phyloP scores from a whole-genome alignment of 2,113 vertebrate species.

The Ivindomyrus marchei region DNA sequence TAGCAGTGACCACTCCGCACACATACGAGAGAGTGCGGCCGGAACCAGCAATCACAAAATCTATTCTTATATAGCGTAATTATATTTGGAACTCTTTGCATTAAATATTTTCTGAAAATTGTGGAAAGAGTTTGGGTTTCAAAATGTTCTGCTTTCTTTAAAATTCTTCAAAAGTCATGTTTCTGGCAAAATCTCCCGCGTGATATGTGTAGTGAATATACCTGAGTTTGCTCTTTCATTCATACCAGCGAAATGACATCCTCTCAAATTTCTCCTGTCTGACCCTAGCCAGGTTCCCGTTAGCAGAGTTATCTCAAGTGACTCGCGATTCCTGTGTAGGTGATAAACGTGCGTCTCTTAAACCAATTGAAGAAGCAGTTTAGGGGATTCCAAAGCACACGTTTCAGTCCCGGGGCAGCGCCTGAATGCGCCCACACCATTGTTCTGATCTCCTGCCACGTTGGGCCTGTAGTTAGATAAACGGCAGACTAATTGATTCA shows the following conservation, averaged over 20 bases:
- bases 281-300: neutral
- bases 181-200: neutral
- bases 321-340: neutral
- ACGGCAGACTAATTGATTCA: neutral
- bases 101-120: neutral
- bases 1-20: conserved; percentile 69
- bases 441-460: neutral
- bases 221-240: neutral
- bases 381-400: neutral
- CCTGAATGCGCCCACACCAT: neutral
- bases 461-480: neutral
- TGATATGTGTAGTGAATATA: neutral
- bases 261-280: neutral
- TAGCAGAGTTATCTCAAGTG: neutral
- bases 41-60: conserved; percentile 58
- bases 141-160: neutral
- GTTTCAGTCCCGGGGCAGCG: neutral
- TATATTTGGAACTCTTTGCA: neutral
- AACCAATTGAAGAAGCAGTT: neutral
- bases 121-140: neutral
- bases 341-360: neutral
- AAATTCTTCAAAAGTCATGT: neutral
- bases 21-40: conserved; percentile 55
- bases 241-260: neutral
- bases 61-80: neutral